phyloP scores from a whole-genome alignment of 2,113 vertebrate species.

The Mirza zaza region DNA sequence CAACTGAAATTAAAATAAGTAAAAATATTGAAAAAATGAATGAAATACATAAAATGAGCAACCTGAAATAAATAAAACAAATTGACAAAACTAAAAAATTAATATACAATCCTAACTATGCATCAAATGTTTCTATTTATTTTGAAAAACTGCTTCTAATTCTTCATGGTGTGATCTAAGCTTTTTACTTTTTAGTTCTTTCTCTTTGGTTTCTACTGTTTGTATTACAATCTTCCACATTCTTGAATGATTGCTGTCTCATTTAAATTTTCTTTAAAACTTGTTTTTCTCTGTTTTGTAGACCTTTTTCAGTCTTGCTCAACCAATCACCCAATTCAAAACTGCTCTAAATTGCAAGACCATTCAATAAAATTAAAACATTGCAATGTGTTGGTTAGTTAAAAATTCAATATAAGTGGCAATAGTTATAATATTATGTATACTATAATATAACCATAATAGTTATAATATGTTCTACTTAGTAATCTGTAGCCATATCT shows the following conservation, averaged over 20 bases:
- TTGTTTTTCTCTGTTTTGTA: background rate
- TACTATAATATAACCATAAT: background rate
- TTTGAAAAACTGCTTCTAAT: background rate
- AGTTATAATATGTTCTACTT: background rate
- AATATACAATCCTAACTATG: background rate
- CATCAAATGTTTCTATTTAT: background rate
- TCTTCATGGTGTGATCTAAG: background rate
- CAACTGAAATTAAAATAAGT: background rate
- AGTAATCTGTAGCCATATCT: background rate
- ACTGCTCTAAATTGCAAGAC: background rate
- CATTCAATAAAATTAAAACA: conserved; percentile 4
- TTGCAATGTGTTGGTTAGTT: background rate
- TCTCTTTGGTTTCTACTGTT: background rate
- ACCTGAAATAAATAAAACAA: background rate
- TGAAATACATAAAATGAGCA: background rate
- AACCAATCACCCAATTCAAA: background rate
- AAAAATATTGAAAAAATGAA: background rate
- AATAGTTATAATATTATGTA: background rate
- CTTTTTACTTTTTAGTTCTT: background rate
- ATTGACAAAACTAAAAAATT: background rate
- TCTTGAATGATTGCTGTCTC: background rate
- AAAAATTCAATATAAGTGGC: background rate
- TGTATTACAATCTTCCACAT: background rate
- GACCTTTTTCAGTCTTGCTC: background rate
- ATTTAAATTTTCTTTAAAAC: background rate